Conservation (phyloP, 2,888 invertebrate species). For the Helleia helle region DNA sequence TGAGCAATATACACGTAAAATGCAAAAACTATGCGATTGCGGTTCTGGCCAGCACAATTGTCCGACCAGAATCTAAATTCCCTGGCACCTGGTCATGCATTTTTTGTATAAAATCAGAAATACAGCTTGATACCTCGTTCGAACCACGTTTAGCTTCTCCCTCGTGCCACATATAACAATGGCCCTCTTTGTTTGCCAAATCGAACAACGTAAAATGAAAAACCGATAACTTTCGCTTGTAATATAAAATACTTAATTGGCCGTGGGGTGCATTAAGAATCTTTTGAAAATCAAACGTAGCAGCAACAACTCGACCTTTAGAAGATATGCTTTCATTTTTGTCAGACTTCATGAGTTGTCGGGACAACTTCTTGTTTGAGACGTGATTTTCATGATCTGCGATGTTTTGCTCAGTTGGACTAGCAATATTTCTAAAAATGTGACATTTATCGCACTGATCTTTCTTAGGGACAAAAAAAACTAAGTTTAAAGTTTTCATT, state of each 20-base stretch:
- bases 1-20: conserved; percentile 14
- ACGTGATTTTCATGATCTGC: conserved; percentile 10
- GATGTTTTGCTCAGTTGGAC: conserved; percentile 11
- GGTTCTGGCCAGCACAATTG: conserved; percentile 16
- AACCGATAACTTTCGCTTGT: conserved; percentile 10
- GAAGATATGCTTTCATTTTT: conserved; percentile 13
- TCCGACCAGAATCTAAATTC: conserved; percentile 18
- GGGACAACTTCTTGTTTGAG: conserved; percentile 11
- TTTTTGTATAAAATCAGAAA: too few relatives aligned
- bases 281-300: conserved; percentile 11
- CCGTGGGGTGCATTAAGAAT: conserved; percentile 7
- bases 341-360: conserved; percentile 16
- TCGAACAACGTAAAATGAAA: conserved; percentile 14
- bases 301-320: neutral
- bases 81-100: conserved; percentile 9
- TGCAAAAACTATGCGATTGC: conserved; percentile 16
- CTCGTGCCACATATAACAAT: conserved; percentile 18
- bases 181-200: conserved; percentile 7
- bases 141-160: conserved; percentile 12
- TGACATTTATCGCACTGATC: too few relatives aligned
- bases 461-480: conserved; percentile 20
- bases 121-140: conserved; percentile 16
- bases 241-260: conserved; percentile 10
- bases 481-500: conserved; percentile 18
- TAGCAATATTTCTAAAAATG: conserved; percentile 14